Base-by-base conservation (phyloP, 2,888 invertebrate species). In the Drosophila anomalata region DNA sequence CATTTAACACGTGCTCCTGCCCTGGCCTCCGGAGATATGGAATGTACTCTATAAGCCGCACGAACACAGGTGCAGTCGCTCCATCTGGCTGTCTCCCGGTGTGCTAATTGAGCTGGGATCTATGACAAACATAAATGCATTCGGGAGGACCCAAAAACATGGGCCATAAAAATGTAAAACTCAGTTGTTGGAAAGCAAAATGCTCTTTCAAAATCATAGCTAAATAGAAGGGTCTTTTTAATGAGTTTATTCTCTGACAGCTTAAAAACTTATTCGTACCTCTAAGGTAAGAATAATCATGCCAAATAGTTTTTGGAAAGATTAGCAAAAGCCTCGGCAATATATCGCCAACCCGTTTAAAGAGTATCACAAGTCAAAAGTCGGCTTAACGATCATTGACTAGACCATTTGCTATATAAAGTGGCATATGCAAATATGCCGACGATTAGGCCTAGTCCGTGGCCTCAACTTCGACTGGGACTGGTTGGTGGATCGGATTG, bases 401-500 rank as follows among this genome's bases (percentile, higher is more conserved):
- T 84, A 67, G 69, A 62, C 78, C 81, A 82, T 86, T 86, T 75
- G 84, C 84, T 84, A 78, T 69, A 77, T 84, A 77, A 82, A 76
- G 85, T 70, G 82, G 66, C 77, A 87, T 87, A 87, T 82, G 87
- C 87, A 82, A 82, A 82, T 82, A 87, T 87, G 82, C 83, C 87
- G 83, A 75, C 87, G 83, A 79, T 87, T 83, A 85, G 79, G 77
- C 69, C 60, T 47, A 44, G 46, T 46, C 46, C 22, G 20, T 14
- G 60, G 46, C 55, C 42, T 77, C 55, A 75, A 77, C 74, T 72
- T 44, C n/a, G 44, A 54, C 8, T 42, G 69, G 36, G 50, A 41
- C 63, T 53, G 53, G 63, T 65, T 46, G 42, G 65, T 24, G 65
- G 53, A 63, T 63, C 17, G 42, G 33, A 55, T 48, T 11, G 53